A percentile compares a stretch with the other conserved stretches of the same genome.
Evolutionary conservation across 2,888 invertebrate genomes (phyloP).

Genomic region (Theristus sp.): DNA sequence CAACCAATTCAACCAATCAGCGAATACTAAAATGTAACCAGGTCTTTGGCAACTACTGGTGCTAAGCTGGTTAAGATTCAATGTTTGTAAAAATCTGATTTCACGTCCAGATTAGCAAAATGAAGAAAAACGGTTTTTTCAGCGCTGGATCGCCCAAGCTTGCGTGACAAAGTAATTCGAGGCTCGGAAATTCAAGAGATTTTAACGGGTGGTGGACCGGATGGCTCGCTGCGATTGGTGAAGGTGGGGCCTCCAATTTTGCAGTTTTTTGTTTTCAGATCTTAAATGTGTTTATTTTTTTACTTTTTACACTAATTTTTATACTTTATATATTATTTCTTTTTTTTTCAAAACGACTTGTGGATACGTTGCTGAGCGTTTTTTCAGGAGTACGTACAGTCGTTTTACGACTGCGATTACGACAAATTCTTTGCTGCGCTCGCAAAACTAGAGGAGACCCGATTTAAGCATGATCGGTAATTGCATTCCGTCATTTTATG

Average conservation of each 20-base stretch:
- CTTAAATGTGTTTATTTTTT: no score
- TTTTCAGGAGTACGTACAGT: conserved; percentile 48
- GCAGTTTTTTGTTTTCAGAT: no score
- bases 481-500: neutral
- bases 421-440: conserved; percentile 70
- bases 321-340: no score
- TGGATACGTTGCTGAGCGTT: no score
- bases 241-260: conserved; percentile 2
- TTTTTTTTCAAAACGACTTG: no score
- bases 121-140: conserved; percentile 5
- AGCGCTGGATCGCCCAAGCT: conserved; percentile 24
- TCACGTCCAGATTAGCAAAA: neutral
- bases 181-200: conserved; percentile 64
- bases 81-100: no score
- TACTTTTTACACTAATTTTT: no score
- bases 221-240: conserved; percentile 17
- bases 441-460: conserved; percentile 16
- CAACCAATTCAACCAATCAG: no score
- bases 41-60: no score
- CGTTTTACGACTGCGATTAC: conserved; percentile 76
- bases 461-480: neutral
- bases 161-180: conserved; percentile 42
- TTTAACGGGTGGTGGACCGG: conserved; percentile 41
- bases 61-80: no score
- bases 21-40: no score